Evolutionary conservation across 2,113 vertebrate species (phyloP), one percentile per base, ranked within the genome.

Genomic region (Aegotheles bennettii): DNA sequence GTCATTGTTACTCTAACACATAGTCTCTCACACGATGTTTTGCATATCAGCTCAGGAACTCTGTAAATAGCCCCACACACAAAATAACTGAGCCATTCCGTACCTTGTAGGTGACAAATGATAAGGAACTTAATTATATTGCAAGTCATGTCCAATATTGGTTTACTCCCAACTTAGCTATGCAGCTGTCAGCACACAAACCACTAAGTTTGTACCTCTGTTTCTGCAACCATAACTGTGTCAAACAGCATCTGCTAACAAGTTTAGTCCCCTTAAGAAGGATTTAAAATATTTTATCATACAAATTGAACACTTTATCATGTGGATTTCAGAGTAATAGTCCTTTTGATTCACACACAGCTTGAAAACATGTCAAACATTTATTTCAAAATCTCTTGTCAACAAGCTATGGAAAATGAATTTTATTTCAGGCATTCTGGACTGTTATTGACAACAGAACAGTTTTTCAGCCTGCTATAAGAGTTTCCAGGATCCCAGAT

Each of bases 201-300:
- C 28, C 91, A 68, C 57, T 28, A 78, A 73, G 77, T 38, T 73
- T 57, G 36, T 79, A 89, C 48, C 89, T 94, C 76, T 73, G 40
- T 24, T 76, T 56, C 77, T 91, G 69, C 61, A 82, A 53, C 50
- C 21, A 1, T 56, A 92, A 93, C 43, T 89, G 63, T 70, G 69
- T 91, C 93, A 89, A 89, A 65, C 61, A 91, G 84, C 91, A 95
- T 79, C 81, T 95, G 93, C 61, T 85, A 94, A 79, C 48, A 71
- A 89, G 77, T 36, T 79, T 24, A 89, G 80, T 53, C 28, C 63
- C 40, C 36, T 82, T 82, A 81, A 87, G 80, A 86, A 84, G 64
- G 64, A 81, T 87, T 93, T 77, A 78, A 70, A 86, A 63, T 47
- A 75, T 67, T 86, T 63, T 93, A 89, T 93, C 84, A 76, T 50